Conservation (phyloP, 2,113 vertebrate species). For the Tychaedon coryphoeus region DNA sequence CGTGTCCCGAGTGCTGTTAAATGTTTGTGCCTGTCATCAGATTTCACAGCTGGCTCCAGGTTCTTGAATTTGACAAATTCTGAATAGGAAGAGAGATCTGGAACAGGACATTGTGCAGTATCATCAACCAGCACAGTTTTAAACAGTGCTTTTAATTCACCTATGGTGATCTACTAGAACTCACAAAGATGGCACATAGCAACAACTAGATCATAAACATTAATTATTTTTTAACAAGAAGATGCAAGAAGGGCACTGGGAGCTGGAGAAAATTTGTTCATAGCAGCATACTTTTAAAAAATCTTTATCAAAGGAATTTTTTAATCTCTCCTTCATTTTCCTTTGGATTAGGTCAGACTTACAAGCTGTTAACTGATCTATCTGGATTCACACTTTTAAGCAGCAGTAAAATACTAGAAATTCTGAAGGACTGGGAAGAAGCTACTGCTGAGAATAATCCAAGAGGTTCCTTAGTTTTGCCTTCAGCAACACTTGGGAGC, state of each 20-base stretch:
- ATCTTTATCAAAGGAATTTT: neutral
- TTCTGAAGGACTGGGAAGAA: neutral
- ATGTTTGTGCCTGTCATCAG: neutral
- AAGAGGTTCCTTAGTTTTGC: neutral
- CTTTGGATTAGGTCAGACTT: neutral
- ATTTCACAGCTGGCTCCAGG: neutral
- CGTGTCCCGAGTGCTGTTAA: rapidly evolving
- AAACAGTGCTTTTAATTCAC: neutral
- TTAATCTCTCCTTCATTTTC: neutral
- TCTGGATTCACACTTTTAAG: neutral
- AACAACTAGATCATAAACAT: neutral
- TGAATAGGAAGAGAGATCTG: neutral
- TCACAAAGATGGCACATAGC: neutral
- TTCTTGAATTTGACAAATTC: neutral
- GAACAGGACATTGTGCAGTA: rapidly evolving
- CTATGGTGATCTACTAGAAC: neutral
- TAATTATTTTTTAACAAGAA: neutral
- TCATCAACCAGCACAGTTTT: neutral
- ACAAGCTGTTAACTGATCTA: neutral
- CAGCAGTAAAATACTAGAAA: neutral
- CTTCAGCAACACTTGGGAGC: neutral
- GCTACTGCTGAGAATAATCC: neutral
- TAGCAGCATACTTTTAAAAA: neutral
- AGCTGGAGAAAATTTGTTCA: neutral
- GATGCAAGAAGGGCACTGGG: neutral